These are phyloP conservation scores for Eupsilia transversa DNA, from an alignment of 2,888 invertebrate species.

Conservation along the genomic window DNA sequence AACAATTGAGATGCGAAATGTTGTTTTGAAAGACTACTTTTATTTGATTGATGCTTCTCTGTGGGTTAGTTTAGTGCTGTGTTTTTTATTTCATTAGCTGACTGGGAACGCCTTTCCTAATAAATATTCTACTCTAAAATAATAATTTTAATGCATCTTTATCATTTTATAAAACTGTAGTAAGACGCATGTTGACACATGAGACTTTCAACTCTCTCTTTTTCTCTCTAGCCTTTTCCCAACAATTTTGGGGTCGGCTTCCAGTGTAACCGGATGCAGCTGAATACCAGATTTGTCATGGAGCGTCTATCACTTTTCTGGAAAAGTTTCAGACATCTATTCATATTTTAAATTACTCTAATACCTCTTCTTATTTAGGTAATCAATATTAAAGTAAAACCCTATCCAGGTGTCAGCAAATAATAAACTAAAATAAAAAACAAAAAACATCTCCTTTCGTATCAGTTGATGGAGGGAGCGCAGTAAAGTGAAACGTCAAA, in stretches of 20 bases:
- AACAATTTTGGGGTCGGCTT: too few relatives aligned
- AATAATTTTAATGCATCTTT: too few relatives aligned
- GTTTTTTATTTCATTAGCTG: background rate
- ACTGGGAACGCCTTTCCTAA: background rate
- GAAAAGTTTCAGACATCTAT: too few relatives aligned
- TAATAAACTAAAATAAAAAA: background rate
- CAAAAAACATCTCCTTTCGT: background rate
- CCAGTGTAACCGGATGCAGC: too few relatives aligned
- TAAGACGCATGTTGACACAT: too few relatives aligned
- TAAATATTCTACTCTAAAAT: too few relatives aligned
- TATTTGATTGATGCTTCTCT: constrained; percentile 37
- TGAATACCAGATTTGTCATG: too few relatives aligned
- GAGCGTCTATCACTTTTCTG: too few relatives aligned
- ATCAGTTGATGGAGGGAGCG: background rate
- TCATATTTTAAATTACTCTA: background rate
- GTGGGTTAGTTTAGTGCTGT: background rate
- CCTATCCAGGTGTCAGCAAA: background rate
- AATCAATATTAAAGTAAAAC: background rate
- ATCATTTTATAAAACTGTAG: too few relatives aligned
- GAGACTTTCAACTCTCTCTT: too few relatives aligned
- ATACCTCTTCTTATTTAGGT: background rate
- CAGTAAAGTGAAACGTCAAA: background rate
- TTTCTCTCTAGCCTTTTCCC: too few relatives aligned
- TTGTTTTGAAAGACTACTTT: constrained; percentile 27
- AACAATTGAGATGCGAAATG: constrained; percentile 44